Conservation (phyloP, 2,113 vertebrate genomes). For the Nothoprocta pentlandii region DNA sequence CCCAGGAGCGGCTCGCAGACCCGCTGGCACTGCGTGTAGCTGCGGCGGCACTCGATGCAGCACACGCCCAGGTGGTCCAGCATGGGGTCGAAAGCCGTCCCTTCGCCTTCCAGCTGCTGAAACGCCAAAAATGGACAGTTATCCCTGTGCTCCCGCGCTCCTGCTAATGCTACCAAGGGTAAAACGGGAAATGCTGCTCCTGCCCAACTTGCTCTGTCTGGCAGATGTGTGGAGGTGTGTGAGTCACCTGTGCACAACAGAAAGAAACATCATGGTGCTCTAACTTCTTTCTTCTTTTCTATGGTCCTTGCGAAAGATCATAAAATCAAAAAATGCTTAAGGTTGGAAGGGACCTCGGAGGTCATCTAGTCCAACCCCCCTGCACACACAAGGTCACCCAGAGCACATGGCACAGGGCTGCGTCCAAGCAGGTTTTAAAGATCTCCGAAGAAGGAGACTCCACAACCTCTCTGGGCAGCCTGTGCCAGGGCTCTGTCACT, state of each 20-base stretch:
- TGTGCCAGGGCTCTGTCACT: too few species aligned
- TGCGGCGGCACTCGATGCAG: conserved; percentile 90
- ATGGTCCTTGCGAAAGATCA: background rate
- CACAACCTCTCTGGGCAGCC: too few species aligned
- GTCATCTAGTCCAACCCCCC: too few species aligned
- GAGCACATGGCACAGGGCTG: too few species aligned
- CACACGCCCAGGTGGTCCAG: conserved; percentile 94
- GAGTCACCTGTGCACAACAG: background rate
- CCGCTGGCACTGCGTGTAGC: conserved; percentile 92
- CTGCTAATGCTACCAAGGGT: background rate
- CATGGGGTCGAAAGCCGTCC: conserved; percentile 92
- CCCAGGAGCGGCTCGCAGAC: conserved; percentile 92
- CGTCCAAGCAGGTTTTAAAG: too few species aligned
- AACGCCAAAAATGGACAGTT: conserved; percentile 21
- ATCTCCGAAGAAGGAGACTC: too few species aligned
- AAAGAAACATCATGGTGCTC: background rate
- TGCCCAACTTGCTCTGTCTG: background rate
- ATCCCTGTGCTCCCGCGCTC: background rate
- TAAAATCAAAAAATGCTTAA: too few species aligned
- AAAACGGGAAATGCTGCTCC: background rate
- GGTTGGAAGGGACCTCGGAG: too few species aligned
- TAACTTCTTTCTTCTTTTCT: background rate
- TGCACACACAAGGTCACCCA: too few species aligned
- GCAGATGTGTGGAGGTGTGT: background rate
- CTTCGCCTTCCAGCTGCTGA: conserved; percentile 85